A percentile compares a stretch with the other conserved stretches of the same genome.
These are phyloP conservation scores for Myopa testacea DNA, from an alignment of 2,888 invertebrate species.

Conservation along the genomic window DNA sequence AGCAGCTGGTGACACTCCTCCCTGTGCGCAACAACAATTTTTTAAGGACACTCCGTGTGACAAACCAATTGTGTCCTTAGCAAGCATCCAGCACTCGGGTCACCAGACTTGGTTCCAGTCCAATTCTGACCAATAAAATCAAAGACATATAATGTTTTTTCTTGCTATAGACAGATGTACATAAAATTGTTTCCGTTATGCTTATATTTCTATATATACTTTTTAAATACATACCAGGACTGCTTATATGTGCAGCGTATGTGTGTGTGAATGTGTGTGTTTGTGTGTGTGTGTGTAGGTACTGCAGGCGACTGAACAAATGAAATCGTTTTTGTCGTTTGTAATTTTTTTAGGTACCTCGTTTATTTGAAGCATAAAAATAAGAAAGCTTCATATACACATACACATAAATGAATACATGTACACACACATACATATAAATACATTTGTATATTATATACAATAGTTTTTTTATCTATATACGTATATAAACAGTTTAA, in stretches of 20 bases:
- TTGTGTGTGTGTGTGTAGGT: not conserved
- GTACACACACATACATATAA: not conserved
- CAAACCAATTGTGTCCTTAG: slow-evolving; percentile 56
- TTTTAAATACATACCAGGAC: slow-evolving; percentile 2
- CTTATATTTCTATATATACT: not conserved
- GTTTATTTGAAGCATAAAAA: not conserved
- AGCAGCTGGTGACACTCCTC: slow-evolving; percentile 45
- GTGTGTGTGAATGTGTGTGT: not conserved
- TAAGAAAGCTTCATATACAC: not conserved
- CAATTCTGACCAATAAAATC: slow-evolving; percentile 55
- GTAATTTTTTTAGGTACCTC: not conserved
- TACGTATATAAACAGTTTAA: not conserved
- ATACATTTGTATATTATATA: not conserved
- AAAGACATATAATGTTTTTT: slow-evolving; percentile 38
- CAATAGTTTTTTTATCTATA: not conserved
- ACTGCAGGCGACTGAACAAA: not conserved
- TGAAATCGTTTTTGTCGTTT: slow-evolving; percentile 8
- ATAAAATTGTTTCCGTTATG: not conserved
- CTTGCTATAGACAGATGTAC: slow-evolving; percentile 19
- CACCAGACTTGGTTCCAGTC: slow-evolving; percentile 51
- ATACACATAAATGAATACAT: not conserved
- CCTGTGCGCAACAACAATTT: slow-evolving; percentile 45
- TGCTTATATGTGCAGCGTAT: not conserved
- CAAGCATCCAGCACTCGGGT: slow-evolving; percentile 52
- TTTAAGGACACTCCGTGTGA: slow-evolving; percentile 47